Base-by-base conservation (phyloP, 2,888 invertebrate species). In the Camptogramma bilineatum region DNA sequence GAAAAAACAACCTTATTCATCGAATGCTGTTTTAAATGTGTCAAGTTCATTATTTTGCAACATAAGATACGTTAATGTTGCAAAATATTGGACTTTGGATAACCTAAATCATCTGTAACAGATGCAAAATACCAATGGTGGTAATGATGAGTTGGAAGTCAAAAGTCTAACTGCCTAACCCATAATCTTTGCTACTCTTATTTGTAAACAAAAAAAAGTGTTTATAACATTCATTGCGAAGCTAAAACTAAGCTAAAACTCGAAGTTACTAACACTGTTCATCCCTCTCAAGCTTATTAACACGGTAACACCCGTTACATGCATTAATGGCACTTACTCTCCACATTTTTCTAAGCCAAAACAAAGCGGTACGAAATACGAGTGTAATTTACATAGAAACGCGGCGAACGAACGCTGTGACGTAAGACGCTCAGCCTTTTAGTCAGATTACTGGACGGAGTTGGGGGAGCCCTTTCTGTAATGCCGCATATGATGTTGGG, bases 361-460 rank as follows among this genome's bases (percentile, higher is more conserved):
- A 78, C 74, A 74, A 77, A 76, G 70, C 73, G 70, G 64, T 71
- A 73, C 69, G 73, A 66, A 66, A 62, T 62, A 70, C 66, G 66
- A 66, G 64, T 52, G 58, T 52, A 69, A 70, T 87, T 85, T 82
- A 77, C 88, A 87, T 87, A 85, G 81, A 86, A 83, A 87, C 82
- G 79, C 82, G 76, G 75, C 76, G 72, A 61, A 58, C 70, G 74
- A 72, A 75, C 74, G 68, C 74, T 68, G 70, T 78, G 77, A 80
- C 73, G 77, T 76, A 79, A 64, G 64, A 74, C 68, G 71, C 68
- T 72, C 69, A 70, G 62, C 83, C 77, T 85, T 82, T 87, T 86
- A 84, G 82, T 77, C 62, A 78, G 83, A 86, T 85, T 86, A 81
- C 79, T 75, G 77, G 60, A 66, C 62, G 61, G 31, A 55, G 62